phyloP scores from a whole-genome alignment of 2,113 vertebrate species.

The Rhabdornis inornatus region DNA sequence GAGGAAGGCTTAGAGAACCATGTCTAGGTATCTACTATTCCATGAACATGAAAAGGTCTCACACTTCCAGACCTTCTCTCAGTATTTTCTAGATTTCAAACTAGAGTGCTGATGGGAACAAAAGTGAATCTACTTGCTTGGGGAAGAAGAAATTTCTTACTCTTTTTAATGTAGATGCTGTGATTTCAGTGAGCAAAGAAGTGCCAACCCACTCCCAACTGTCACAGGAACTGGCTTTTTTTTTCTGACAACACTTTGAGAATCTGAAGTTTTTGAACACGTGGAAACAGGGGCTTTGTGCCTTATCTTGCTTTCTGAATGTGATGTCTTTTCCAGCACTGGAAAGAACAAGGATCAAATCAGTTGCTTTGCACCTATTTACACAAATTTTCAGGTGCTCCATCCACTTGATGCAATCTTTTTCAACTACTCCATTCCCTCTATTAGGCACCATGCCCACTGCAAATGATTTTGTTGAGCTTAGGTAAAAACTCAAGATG shows the following conservation, averaged over 20 bases:
- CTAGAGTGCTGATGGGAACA: background rate
- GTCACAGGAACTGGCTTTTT: background rate
- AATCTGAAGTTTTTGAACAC: background rate
- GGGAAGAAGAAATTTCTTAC: background rate
- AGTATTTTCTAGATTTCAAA: background rate
- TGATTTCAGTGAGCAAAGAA: background rate
- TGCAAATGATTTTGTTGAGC: background rate
- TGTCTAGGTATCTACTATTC: background rate
- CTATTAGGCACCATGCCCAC: background rate
- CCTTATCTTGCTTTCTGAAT: background rate
- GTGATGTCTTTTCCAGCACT: background rate
- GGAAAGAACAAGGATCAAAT: background rate
- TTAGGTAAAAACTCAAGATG: background rate
- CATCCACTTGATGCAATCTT: background rate
- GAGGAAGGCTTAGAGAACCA: background rate
- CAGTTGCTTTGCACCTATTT: background rate
- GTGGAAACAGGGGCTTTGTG: background rate
- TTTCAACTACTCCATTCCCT: background rate
- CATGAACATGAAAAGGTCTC: background rate
- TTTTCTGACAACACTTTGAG: background rate
- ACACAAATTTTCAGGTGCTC: background rate
- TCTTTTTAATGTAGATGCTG: background rate
- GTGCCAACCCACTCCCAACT: background rate
- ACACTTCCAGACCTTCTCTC: background rate
- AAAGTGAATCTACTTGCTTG: background rate